Base-by-base conservation (phyloP, 2,888 invertebrate species). In the Acrobasis consociella region DNA sequence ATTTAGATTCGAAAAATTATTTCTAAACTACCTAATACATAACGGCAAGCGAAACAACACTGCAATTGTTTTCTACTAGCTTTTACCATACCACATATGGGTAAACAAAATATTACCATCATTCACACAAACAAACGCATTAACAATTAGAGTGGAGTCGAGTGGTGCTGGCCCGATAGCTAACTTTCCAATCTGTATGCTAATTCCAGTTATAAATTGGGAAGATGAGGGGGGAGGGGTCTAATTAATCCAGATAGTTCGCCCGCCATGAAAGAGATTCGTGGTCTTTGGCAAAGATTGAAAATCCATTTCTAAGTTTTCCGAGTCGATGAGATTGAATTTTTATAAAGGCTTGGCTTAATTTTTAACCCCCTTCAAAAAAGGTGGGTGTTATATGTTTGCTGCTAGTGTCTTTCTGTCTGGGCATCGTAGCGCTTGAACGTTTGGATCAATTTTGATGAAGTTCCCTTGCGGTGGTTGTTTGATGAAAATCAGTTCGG, bases 141-240 rank as follows among this genome's bases (percentile, higher is more conserved):
- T 31, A 31, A 66, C 58, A 49, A 52, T 60, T 50, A 13, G 9
- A 38, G 15, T 49, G 22, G 50, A 39, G 38, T 60, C 39, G 38
- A 51, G 51, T 22, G 17, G 49, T 61, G 72, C 65, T 70, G 69
- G 69, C 70, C 70, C 76, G 74, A 79, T 78, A 67, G 70, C 68
- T 70, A 84, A 86, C 80, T 86, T 88, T 85, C 80, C 87, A 87
- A 88, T 89, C 80, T 89, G 82, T 86, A 89, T 89, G 88, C 85
- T 81, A 89, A 89, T 86, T 71, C 72, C 72, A 73, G 80, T 80
- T 81, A 82, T 80, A 81, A 81, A 80, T 80, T 74, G 73, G 65
- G 66, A 58, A 67, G 51, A 42, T 42, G 59, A 62, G 50, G 64
- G 31, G 31, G 31, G 31, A 31, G 31, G 62, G 64, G 52, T 72